Conservation (phyloP, 2,888 invertebrate species). For the Cepaea hortensis region DNA sequence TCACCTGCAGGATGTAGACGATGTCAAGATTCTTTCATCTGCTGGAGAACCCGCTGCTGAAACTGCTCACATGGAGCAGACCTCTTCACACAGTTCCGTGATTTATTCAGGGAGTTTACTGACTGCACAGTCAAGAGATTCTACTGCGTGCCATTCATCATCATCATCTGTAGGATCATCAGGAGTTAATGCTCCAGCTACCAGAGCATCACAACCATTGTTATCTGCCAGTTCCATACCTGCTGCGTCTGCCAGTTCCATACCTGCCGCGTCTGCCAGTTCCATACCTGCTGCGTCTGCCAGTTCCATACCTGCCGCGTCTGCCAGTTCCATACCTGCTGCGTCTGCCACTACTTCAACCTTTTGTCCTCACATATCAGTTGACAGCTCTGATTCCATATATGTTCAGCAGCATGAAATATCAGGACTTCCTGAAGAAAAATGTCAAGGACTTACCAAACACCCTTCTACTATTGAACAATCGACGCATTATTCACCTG, state of each 20-base stretch:
- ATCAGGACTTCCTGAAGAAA: background rate
- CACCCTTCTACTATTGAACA: background rate
- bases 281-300: too few relatives aligned
- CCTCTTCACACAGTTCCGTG: background rate
- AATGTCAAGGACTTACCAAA: background rate
- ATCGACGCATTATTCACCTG: background rate
- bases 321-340: background rate
- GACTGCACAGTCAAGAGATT: background rate
- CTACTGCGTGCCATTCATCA: background rate
- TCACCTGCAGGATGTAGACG: background rate
- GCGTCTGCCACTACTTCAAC: constrained; percentile 4
- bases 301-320: too few relatives aligned
- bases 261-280: too few relatives aligned
- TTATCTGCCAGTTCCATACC: background rate
- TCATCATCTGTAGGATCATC: background rate
- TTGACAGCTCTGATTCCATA: background rate
- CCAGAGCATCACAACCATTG: constrained; percentile 11
- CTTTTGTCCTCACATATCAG: background rate
- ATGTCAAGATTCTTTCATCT: background rate
- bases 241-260: background rate
- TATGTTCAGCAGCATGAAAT: background rate
- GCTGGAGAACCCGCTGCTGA: constrained; percentile 9
- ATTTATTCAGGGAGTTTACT: background rate
- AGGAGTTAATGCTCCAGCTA: background rate
- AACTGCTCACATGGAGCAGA: background rate